These are phyloP conservation scores for Calephelis virginiensis DNA, from an alignment of 1,140 invertebrate genomes.

Conservation along the genomic window DNA sequence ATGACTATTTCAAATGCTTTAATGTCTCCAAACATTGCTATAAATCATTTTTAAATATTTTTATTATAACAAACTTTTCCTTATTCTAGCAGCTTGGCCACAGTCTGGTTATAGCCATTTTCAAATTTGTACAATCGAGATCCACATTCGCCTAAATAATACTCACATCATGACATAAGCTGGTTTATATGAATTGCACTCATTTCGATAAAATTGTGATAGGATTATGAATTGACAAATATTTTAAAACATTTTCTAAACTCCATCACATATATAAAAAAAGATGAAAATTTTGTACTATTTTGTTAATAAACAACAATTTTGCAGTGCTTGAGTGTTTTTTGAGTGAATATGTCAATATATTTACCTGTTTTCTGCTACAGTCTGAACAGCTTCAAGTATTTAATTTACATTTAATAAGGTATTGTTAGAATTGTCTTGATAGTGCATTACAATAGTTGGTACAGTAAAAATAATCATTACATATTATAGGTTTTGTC, in stretches of 20 bases:
- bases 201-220: background rate
- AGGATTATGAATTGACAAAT: constrained; percentile 1
- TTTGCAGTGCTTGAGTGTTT: too few species aligned
- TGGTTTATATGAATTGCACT: background rate
- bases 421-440: too few species aligned
- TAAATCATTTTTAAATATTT: constrained; percentile 56
- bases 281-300: background rate
- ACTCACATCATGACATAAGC: constrained; percentile 1
- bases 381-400: too few species aligned
- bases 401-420: too few species aligned
- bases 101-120: constrained; percentile 32
- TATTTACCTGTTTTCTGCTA: too few species aligned
- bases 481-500: too few species aligned
- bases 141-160: constrained; percentile 33
- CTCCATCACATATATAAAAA: background rate
- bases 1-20: constrained; percentile 40
- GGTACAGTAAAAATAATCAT: too few species aligned
- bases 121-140: constrained; percentile 57
- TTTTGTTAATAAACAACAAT: too few species aligned
- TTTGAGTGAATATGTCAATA: too few species aligned
- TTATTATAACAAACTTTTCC: constrained; percentile 44
- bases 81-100: constrained; percentile 54
- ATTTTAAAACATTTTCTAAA: background rate
- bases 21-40: constrained; percentile 53
- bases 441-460: too few species aligned